Percentiles rank a stretch among this genome's conserved stretches.
These are phyloP conservation scores for Oikopleura dioica DNA, from an alignment of 23 tunicate genomes.

Conservation along the genomic window DNA sequence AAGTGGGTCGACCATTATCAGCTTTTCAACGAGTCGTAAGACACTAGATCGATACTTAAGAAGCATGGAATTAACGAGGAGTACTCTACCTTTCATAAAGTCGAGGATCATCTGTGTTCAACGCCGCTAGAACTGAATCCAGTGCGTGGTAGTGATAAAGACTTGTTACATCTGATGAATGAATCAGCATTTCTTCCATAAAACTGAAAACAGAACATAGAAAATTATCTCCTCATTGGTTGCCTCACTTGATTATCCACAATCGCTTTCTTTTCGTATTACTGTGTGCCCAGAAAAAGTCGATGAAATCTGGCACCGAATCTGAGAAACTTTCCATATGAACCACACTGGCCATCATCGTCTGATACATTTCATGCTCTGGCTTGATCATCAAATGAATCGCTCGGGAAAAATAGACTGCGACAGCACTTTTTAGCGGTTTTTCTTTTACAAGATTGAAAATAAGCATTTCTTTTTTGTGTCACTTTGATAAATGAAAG, in stretches of 20 bases:
- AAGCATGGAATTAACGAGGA: no score
- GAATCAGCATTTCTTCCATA: background rate
- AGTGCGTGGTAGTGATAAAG: background rate
- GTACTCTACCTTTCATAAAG: no score
- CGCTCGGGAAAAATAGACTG: background rate
- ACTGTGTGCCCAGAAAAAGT: background rate
- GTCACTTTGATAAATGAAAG: no score
- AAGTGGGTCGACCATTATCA: no score
- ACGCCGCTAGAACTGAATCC: background rate
- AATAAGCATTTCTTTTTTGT: no score
- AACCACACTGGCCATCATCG: background rate
- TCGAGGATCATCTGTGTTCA: no score
- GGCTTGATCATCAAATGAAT: background rate
- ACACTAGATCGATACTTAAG: no score
- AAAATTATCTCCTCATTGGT: no score
- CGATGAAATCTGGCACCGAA: background rate
- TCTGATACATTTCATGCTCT: background rate
- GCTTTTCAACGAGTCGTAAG: no score
- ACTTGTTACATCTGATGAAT: background rate
- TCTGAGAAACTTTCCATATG: no score
- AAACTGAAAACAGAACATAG: no score
- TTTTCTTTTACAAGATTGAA: background rate
- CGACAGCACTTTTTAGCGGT: background rate
- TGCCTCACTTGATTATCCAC: background rate
- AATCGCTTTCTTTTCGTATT: background rate